Percentiles rank a stretch among this genome's conserved stretches.
Conservation (phyloP, 2,797 vertebrate species). For the Apodemus agrarius region DNA sequence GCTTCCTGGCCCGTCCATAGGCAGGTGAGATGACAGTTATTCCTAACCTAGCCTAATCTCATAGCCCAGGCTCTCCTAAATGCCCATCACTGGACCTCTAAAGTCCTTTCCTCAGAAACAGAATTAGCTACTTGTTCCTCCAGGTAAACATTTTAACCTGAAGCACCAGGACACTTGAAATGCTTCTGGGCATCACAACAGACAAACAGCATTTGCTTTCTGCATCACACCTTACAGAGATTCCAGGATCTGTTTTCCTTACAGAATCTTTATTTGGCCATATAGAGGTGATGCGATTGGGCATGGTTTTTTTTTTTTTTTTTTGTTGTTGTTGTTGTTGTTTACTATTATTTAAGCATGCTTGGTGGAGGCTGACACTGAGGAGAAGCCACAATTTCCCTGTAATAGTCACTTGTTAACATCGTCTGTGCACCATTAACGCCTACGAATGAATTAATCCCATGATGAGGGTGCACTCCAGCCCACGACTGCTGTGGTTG, state of each 20-base stretch:
- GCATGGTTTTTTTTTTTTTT: neutral
- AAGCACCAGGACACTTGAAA: neutral
- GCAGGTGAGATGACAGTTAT: neutral
- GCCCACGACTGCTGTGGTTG: neutral
- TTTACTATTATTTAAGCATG: neutral
- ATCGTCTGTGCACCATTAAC: neutral
- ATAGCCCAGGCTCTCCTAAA: neutral
- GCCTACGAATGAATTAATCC: slow-evolving; percentile 29
- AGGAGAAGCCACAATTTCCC: neutral
- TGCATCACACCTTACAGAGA: neutral
- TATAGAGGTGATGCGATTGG: neutral
- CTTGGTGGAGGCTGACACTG: neutral
- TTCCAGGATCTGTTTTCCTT: neutral
- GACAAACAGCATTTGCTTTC: neutral
- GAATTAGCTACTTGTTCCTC: neutral
- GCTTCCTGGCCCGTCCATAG: neutral
- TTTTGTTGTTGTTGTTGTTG: too few species aligned
- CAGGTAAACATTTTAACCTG: neutral
- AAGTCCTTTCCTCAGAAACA: neutral
- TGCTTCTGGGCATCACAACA: neutral
- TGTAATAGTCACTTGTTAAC: neutral
- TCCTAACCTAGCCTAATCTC: neutral
- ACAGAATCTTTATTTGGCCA: neutral
- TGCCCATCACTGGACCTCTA: neutral
- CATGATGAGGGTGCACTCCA: neutral